Conservation (phyloP, 1,140 invertebrate species). For the Leptoteleia sp. region DNA sequence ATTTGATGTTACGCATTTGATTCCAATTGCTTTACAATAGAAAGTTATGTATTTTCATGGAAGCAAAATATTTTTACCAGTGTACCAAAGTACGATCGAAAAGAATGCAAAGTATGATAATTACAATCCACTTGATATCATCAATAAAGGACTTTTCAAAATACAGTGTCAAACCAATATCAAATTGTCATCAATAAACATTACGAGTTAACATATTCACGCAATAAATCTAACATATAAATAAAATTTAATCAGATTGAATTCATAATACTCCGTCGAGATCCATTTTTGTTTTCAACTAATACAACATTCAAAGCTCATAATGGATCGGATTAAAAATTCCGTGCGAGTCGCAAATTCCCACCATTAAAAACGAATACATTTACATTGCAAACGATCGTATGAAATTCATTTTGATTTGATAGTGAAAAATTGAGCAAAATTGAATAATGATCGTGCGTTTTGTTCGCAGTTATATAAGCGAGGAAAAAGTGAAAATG, state of each 20-base stretch:
- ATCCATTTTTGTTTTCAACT: constrained; percentile 14
- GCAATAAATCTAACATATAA: constrained; percentile 5
- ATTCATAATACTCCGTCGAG: background rate
- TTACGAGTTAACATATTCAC: background rate
- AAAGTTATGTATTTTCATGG: too few relatives aligned
- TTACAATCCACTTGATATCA: background rate
- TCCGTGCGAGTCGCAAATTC: background rate
- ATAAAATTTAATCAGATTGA: constrained; percentile 1
- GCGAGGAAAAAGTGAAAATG: constrained; percentile 22
- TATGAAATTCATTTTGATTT: background rate
- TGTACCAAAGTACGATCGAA: too few relatives aligned
- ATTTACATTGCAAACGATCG: constrained; percentile 1
- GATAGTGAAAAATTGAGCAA: constrained; percentile 26
- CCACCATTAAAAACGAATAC: too few relatives aligned
- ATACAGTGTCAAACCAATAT: background rate
- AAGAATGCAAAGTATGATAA: too few relatives aligned
- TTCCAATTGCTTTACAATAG: too few relatives aligned
- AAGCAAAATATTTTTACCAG: too few relatives aligned
- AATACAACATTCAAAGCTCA: background rate
- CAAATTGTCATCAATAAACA: constrained; percentile 1
- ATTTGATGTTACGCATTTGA: too few relatives aligned
- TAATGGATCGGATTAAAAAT: constrained; percentile 6
- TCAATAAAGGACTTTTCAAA: constrained; percentile 7
- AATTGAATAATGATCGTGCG: constrained; percentile 3
- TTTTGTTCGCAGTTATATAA: background rate